Conservation (phyloP, 2,888 invertebrate species). For the Dryobotodes eremita region DNA sequence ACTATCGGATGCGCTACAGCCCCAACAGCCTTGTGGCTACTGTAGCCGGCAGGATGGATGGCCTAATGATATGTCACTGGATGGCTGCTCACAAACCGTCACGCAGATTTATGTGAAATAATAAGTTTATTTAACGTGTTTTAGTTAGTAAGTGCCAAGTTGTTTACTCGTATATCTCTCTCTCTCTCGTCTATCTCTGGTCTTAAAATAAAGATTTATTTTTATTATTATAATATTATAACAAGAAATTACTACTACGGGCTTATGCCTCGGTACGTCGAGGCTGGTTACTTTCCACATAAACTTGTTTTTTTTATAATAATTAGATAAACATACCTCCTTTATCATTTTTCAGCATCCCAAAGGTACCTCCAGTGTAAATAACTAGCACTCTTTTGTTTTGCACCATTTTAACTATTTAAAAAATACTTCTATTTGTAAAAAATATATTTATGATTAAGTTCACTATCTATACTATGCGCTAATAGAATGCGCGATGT, state of each 20-base stretch:
- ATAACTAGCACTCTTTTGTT: conserved; percentile 86
- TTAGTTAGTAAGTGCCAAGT: too few relatives aligned
- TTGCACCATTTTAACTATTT: conserved; percentile 72
- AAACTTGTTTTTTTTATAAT: too few relatives aligned
- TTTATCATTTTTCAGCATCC: conserved; percentile 96
- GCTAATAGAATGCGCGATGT: conserved; percentile 20
- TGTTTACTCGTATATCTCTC: too few relatives aligned
- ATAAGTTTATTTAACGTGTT: too few relatives aligned
- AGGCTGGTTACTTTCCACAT: neutral
- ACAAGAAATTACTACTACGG: neutral
- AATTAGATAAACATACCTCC: conserved; percentile 91
- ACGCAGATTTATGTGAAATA: too few relatives aligned
- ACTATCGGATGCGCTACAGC: too few relatives aligned
- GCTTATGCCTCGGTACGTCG: neutral
- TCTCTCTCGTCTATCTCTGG: too few relatives aligned
- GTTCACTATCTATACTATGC: conserved; percentile 19
- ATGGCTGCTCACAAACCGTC: too few relatives aligned
- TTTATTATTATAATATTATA: neutral
- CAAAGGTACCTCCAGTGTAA: conserved; percentile 99
- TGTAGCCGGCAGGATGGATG: too few relatives aligned
- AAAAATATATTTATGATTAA: neutral
- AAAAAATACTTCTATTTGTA: neutral
- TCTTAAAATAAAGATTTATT: too few relatives aligned
- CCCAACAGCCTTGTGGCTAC: too few relatives aligned
- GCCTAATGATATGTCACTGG: too few relatives aligned